Evolutionary conservation across 1,140 invertebrate genomes (phyloP).

Genomic region (Glomeris maerens): DNA sequence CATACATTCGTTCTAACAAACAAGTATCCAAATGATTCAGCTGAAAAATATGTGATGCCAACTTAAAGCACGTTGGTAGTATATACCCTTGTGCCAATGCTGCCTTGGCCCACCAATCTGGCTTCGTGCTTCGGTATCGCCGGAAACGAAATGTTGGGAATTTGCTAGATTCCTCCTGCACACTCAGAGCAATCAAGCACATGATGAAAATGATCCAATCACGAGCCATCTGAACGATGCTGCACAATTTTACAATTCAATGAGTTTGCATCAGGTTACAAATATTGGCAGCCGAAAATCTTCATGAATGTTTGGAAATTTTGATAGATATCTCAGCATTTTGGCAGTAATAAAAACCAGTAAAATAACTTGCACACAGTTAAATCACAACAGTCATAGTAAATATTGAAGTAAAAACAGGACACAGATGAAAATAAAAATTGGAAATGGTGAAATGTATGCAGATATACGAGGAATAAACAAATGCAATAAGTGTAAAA

Average conservation of each 20-base stretch:
- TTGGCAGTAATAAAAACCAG: too few relatives aligned
- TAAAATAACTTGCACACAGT: too few relatives aligned
- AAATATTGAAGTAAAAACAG: too few relatives aligned
- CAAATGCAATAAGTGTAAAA: too few relatives aligned
- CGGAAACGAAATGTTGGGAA: background rate
- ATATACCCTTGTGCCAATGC: background rate
- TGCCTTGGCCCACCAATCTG: background rate
- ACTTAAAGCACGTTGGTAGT: background rate
- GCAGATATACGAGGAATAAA: too few relatives aligned
- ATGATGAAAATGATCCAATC: background rate
- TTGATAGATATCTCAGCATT: too few relatives aligned
- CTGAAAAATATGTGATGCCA: background rate
- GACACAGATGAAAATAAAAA: too few relatives aligned
- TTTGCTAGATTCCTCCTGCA: background rate
- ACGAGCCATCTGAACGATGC: background rate
- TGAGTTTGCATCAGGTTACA: background rate
- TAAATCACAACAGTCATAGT: too few relatives aligned
- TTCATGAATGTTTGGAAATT: too few relatives aligned
- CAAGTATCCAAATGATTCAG: background rate
- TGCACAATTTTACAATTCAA: background rate
- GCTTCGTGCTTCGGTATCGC: background rate
- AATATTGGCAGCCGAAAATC: too few relatives aligned
- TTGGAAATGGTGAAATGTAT: too few relatives aligned
- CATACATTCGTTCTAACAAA: conserved; percentile 34
- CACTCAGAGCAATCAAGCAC: background rate